Evolutionary conservation across 2,797 vertebrate species (phyloP).

Genomic region (Danio jaintianensis): DNA sequence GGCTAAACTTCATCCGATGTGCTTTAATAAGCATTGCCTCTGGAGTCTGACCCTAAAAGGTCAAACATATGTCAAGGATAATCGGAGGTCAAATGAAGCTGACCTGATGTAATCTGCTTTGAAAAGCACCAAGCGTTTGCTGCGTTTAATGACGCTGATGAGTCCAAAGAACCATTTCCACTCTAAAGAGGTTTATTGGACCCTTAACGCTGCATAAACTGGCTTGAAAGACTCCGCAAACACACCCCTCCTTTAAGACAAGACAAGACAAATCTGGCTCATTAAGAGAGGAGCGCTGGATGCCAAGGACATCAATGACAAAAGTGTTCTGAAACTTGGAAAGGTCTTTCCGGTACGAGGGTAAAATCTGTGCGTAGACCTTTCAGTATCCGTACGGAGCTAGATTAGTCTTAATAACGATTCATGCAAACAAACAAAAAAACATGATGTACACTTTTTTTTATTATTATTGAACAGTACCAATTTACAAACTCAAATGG

Average conservation of each 20-base stretch:
- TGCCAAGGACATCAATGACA: conserved; percentile 1
- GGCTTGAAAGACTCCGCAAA: conserved; percentile 47
- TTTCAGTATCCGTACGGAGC: too few species aligned
- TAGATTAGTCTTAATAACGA: too few species aligned
- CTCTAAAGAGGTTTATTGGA: conserved; percentile 56
- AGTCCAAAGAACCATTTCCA: conserved; percentile 39
- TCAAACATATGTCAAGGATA: conserved; percentile 69
- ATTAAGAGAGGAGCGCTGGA: neutral
- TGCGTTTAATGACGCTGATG: conserved; percentile 58
- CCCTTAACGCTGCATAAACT: conserved; percentile 45
- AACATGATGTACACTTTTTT: too few species aligned
- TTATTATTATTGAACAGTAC: too few species aligned
- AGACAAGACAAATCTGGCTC: conserved; percentile 10
- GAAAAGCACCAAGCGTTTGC: conserved; percentile 52
- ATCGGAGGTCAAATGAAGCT: conserved; percentile 72
- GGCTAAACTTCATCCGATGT: conserved; percentile 49
- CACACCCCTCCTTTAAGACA: conserved; percentile 37
- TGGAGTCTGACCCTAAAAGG: conserved; percentile 47
- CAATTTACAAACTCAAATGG: too few species aligned
- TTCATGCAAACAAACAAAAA: too few species aligned
- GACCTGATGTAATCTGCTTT: conserved; percentile 69
- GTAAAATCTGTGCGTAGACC: too few species aligned
- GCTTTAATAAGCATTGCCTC: conserved; percentile 45
- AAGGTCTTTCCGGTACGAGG: too few species aligned
- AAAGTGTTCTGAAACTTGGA: neutral